Conservation (phyloP, 2,888 invertebrate species). For the Tetragnatha montana region DNA sequence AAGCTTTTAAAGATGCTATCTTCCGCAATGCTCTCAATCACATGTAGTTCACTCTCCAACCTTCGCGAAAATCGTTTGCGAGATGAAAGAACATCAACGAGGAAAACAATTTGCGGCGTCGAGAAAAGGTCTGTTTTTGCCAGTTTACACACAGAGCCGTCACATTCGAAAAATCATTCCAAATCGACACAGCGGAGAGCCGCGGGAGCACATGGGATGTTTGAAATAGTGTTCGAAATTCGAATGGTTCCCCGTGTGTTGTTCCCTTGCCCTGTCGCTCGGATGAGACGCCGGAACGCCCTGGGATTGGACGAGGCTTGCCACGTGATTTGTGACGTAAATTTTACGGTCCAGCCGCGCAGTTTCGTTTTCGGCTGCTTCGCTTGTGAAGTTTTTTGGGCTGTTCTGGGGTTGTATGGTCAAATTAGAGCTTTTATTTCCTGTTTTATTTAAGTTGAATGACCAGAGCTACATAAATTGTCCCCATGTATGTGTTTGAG, state of each 20-base stretch:
- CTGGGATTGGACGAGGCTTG: conserved; percentile 38
- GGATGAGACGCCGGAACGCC: conserved; percentile 12
- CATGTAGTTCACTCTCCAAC: conserved; percentile 59
- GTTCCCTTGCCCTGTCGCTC: neutral
- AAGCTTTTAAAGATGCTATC: conserved; percentile 1
- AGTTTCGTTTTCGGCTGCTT: conserved; percentile 17
- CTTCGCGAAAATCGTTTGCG: conserved; percentile 9
- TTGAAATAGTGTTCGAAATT: conserved; percentile 22
- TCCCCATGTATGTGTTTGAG: too few relatives aligned
- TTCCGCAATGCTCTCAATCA: conserved; percentile 66
- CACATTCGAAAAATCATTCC: neutral
- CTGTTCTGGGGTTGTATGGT: neutral
- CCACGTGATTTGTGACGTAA: conserved; percentile 65
- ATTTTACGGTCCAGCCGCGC: conserved; percentile 54
- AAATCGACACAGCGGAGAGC: neutral
- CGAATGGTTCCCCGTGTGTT: neutral
- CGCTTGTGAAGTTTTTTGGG: conserved; percentile 11
- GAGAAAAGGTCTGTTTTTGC: neutral
- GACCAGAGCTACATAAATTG: too few relatives aligned
- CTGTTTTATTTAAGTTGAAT: too few relatives aligned
- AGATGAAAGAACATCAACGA: conserved; percentile 11
- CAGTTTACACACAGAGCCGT: too few relatives aligned
- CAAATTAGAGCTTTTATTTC: too few relatives aligned
- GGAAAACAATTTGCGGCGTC: conserved; percentile 20
- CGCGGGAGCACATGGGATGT: conserved; percentile 17